Evolutionary conservation across 2,888 invertebrate genomes (phyloP).

Genomic region (Choristoneura rosaceana): DNA sequence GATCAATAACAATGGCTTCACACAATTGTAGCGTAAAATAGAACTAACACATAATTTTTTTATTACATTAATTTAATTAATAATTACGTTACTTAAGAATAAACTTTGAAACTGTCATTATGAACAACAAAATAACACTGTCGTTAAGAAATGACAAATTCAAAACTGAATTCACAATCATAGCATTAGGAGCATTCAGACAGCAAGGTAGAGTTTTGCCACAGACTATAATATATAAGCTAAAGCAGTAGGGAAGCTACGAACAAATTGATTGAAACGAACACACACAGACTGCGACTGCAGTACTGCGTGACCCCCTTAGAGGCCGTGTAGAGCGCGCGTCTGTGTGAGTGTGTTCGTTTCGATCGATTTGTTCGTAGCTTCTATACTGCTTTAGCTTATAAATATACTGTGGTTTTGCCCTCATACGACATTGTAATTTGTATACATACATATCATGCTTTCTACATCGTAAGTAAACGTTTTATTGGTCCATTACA

Average conservation of each 20-base stretch:
- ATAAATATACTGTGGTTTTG: no score
- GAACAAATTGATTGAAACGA: no score
- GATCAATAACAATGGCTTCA: neutral
- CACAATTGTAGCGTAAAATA: neutral
- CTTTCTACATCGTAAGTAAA: constrained; percentile 3
- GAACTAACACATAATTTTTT: neutral
- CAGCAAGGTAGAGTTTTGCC: neutral
- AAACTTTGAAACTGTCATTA: neutral
- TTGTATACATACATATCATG: neutral
- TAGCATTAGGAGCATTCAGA: no score
- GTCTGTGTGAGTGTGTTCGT: no score
- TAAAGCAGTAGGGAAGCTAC: no score
- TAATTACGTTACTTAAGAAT: neutral
- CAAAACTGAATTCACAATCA: neutral
- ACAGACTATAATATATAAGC: no score
- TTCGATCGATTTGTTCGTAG: no score
- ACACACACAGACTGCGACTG: no score
- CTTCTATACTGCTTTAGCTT: no score
- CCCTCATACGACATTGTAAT: neutral
- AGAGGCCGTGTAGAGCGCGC: no score
- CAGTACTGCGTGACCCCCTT: no score
- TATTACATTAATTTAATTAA: neutral
- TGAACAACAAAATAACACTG: constrained; percentile 5
- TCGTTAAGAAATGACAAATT: neutral
- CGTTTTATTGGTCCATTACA: constrained; percentile 34